These are phyloP conservation scores for Heliconius eleuchia DNA, from an alignment of 1,140 invertebrate genomes.

Conservation along the genomic window DNA sequence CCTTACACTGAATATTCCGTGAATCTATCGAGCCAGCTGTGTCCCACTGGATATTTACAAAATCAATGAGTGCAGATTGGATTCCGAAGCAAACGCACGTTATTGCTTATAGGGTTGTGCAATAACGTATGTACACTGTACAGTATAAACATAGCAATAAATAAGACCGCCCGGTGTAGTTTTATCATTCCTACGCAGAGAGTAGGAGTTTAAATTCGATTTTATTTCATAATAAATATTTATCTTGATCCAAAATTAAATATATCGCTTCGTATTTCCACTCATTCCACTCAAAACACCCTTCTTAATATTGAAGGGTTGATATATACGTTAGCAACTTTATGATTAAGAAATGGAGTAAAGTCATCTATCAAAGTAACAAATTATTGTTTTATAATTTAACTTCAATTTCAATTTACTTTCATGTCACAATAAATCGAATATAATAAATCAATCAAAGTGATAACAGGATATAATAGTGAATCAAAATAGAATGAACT, in stretches of 20 bases:
- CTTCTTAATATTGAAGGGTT: no score
- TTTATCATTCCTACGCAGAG: neutral
- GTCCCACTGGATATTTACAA: slow-evolving; percentile 29
- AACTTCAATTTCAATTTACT: neutral
- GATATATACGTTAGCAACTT: neutral
- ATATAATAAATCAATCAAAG: slow-evolving; percentile 27
- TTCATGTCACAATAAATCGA: slow-evolving; percentile 6
- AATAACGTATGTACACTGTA: slow-evolving; percentile 20
- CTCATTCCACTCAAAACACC: neutral
- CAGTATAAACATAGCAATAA: neutral
- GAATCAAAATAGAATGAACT: slow-evolving; percentile 33
- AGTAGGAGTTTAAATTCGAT: neutral
- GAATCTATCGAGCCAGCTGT: slow-evolving; percentile 35
- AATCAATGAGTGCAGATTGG: slow-evolving; percentile 40
- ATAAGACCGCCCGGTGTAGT: neutral
- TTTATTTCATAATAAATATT: neutral
- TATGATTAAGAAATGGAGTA: neutral
- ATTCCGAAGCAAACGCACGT: slow-evolving; percentile 24
- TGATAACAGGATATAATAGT: slow-evolving; percentile 21
- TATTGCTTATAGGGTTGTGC: slow-evolving; percentile 16
- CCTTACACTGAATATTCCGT: slow-evolving; percentile 28
- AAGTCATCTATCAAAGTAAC: neutral
- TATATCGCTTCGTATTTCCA: neutral
- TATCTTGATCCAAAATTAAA: neutral
- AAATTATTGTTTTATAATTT: neutral